phyloP scores from a whole-genome alignment of 1,140 invertebrate genomes.

The Megalopta genalis region DNA sequence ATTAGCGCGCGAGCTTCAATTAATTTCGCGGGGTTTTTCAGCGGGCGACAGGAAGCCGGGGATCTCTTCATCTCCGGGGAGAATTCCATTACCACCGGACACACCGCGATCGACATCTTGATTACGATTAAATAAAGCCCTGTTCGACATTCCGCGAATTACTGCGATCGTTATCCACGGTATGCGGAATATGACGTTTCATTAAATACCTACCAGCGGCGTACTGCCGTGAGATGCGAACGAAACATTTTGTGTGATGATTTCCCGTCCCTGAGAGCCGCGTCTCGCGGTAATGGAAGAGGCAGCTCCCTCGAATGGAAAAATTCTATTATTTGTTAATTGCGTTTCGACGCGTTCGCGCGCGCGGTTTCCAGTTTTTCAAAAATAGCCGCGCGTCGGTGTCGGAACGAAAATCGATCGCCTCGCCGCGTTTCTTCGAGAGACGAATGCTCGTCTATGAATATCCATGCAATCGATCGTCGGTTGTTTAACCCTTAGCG shows the following conservation, averaged over 20 bases:
- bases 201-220: conserved; percentile 26
- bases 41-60: conserved; percentile 12
- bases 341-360: too few species aligned
- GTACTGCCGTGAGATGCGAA: not conserved
- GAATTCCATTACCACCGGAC: conserved; percentile 41
- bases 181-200: conserved; percentile 49
- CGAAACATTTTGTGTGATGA: not conserved
- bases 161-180: conserved; percentile 22
- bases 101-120: conserved; percentile 40
- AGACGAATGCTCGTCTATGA: too few species aligned
- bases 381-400: too few species aligned
- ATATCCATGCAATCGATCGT: too few species aligned
- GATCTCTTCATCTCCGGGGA: conserved; percentile 54
- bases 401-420: too few species aligned
- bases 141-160: conserved; percentile 47
- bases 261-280: not conserved
- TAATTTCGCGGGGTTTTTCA: conserved; percentile 8
- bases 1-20: not conserved
- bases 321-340: too few species aligned
- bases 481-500: too few species aligned
- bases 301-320: too few species aligned
- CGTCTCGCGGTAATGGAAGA: too few species aligned
- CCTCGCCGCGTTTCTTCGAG: too few species aligned
- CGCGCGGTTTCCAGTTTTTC: too few species aligned
- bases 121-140: conserved; percentile 46